Evolutionary conservation across 2,113 vertebrate species (phyloP), one percentile per base, ranked within the genome.

Genomic region (Trematomus loennbergii): DNA sequence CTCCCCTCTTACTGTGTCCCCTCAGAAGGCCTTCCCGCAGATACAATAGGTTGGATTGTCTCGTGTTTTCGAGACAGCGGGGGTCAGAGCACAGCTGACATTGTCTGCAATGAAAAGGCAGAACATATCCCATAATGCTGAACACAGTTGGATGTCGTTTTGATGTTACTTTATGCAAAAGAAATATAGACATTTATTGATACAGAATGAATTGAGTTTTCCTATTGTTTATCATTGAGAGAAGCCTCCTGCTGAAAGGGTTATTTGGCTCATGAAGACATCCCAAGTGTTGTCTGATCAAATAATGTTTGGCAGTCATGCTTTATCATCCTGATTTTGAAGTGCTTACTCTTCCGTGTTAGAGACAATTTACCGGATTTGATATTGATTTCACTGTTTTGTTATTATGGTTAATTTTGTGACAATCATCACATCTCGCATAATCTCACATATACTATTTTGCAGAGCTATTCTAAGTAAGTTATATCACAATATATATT

Each of bases 21-120:
- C 76, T 62, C 69, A 82, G 84, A 75, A 63, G 80, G 73, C 68
- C 63, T 60, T 83, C 64, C 77, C 59, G 61, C 70, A 53, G 62
- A 87, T 71, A 93, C 90, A 94, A 93, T 90, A 60, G 81, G 69
- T 33, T 22, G 55, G 53, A 91, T 94, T 94, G 93, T 93, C 81
- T 87, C 69, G 60, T 75, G 75, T 81, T 75, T 81, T 84, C 68
- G 77, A 74, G 75, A 81, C 80, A 79, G 81, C 62, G n/a, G 33
- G 76, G 83, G 71, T 84, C 68, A 78, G 74, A 60, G 40, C 55
- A 22, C 18, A 45, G 64, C 69, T 82, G 74, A 83, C 17, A 18
- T 70, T 64, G 63, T 29, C 33, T 65, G 58, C 43, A 72, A 48
- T 48, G 54, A 75, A 81, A 81, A 75, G 49, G 57, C 65, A 72